Conservation (phyloP, 2,113 vertebrate genomes). For the Mobula hypostoma region DNA sequence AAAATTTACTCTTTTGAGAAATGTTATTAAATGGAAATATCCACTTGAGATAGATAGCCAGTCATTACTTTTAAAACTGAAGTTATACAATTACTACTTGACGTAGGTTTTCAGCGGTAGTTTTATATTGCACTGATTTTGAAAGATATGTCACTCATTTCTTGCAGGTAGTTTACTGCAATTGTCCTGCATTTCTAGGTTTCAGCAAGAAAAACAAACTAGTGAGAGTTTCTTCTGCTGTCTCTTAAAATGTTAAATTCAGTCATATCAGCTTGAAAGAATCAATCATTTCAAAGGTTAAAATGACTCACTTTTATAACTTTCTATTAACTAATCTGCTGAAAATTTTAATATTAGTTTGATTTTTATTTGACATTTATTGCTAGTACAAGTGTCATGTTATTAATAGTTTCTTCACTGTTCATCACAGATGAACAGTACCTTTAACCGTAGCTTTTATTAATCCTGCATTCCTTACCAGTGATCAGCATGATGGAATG, state of each 20-base stretch:
- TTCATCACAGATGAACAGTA: neutral
- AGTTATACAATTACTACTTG: neutral
- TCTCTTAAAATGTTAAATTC: neutral
- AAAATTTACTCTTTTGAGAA: neutral
- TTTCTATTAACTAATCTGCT: neutral
- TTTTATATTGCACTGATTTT: neutral
- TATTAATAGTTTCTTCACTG: conserved; percentile 11
- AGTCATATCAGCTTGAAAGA: neutral
- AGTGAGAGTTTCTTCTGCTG: neutral
- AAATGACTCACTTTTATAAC: neutral
- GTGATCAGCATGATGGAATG: neutral
- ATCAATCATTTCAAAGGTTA: conserved; percentile 21
- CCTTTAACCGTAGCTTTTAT: neutral
- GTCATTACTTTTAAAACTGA: neutral
- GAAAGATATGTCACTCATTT: neutral
- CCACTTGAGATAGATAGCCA: neutral
- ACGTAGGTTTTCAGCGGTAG: neutral
- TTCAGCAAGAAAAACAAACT: neutral
- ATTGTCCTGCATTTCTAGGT: neutral
- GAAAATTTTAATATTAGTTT: conserved; percentile 24
- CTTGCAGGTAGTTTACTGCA: neutral
- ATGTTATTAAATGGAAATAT: neutral
- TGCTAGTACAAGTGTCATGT: neutral
- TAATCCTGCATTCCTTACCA: neutral
- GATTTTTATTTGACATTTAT: conserved; percentile 34